Conservation (phyloP, 2,888 invertebrate genomes). For the Leucophenga maculata region DNA sequence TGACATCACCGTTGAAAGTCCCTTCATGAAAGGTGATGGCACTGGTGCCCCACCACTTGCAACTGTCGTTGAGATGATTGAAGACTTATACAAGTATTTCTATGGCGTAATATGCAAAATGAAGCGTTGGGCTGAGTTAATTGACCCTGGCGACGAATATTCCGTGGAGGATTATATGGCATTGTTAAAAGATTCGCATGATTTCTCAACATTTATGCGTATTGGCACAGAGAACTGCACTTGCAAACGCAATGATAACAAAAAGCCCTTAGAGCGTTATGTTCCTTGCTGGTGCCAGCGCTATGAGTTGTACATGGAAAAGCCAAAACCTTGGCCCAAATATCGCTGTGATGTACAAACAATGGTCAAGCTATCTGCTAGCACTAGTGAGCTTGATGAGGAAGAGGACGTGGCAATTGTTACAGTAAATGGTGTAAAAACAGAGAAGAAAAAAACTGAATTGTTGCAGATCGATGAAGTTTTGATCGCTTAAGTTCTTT, state of each 20-base stretch:
- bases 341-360: slow-evolving; percentile 19
- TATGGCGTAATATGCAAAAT: slow-evolving; percentile 48
- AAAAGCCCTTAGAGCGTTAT: slow-evolving; percentile 47
- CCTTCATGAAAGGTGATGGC: slow-evolving; percentile 42
- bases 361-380: slow-evolving; percentile 11
- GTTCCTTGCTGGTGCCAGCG: slow-evolving; percentile 53
- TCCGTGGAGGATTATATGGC: slow-evolving; percentile 57
- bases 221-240: slow-evolving; percentile 49
- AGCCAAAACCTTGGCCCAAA: slow-evolving; percentile 2
- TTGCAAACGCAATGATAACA: slow-evolving; percentile 54
- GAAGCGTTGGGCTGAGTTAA: slow-evolving; percentile 57
- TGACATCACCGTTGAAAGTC: slow-evolving; percentile 52
- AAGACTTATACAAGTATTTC: slow-evolving; percentile 54
- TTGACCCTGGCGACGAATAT: slow-evolving; percentile 53
- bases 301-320: slow-evolving; percentile 29
- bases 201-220: slow-evolving; percentile 46
- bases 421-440: background rate
- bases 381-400: slow-evolving; percentile 31
- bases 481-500: background rate
- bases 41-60: slow-evolving; percentile 35
- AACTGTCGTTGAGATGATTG: slow-evolving; percentile 43
- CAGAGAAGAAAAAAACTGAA: background rate
- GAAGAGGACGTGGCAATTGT: background rate
- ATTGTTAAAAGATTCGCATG: slow-evolving; percentile 38
- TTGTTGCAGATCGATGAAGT: background rate